Conservation (phyloP, 2,797 vertebrate species). For the Molossus alvarezi region DNA sequence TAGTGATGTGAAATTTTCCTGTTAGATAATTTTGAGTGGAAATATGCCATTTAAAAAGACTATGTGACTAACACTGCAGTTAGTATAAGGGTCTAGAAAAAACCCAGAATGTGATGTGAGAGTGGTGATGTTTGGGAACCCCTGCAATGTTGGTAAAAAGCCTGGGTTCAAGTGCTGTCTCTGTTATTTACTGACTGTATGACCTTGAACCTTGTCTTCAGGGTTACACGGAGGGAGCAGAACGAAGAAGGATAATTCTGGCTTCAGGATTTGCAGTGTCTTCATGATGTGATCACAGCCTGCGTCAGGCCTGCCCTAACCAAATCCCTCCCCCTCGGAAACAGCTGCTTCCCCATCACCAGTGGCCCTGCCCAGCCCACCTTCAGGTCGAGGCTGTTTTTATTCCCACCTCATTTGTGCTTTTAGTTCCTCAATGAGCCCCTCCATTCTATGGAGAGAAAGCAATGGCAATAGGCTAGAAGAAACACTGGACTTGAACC, state of each 20-base stretch:
- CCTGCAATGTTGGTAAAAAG: not conserved
- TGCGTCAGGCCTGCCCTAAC: not conserved
- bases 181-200: not conserved
- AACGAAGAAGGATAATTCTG: not conserved
- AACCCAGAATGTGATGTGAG: not conserved
- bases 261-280: not conserved
- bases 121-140: not conserved
- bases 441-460: not conserved
- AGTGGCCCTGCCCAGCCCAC: accelerated
- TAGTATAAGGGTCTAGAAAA: not conserved
- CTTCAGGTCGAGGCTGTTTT: not conserved
- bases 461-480: not conserved
- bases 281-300: not conserved
- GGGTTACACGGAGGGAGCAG: not conserved
- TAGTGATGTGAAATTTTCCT: not conserved
- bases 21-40: slow-evolving; percentile 42
- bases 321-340: not conserved
- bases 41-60: not conserved
- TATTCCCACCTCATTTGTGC: not conserved
- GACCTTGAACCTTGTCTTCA: not conserved
- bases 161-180: not conserved
- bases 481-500: not conserved
- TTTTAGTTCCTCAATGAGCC: not conserved
- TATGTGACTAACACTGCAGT: not conserved
- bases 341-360: not conserved